phyloP scores from a whole-genome alignment of 2,113 vertebrate species.

The Eolophus roseicapilla region DNA sequence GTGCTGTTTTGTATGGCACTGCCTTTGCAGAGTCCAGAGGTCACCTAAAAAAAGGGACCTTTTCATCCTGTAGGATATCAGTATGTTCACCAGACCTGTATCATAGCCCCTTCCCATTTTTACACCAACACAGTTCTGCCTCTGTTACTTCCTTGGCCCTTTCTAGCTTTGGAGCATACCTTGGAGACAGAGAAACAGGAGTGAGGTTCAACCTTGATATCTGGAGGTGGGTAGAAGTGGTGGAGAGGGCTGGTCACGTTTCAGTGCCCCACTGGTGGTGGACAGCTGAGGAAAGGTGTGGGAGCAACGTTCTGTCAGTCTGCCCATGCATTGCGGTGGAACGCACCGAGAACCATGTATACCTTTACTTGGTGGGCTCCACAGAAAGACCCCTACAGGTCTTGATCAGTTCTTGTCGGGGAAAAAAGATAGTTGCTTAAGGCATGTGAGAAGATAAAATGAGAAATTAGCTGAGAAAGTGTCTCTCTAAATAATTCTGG shows the following conservation, averaged over 20 bases:
- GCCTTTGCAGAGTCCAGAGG: background rate
- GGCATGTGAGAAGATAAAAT: background rate
- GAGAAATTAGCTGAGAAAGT: background rate
- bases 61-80: background rate
- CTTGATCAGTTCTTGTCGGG: background rate
- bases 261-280: background rate
- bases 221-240: background rate
- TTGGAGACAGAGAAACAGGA: background rate
- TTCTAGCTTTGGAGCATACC: background rate
- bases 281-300: background rate
- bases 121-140: background rate
- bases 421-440: background rate
- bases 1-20: background rate
- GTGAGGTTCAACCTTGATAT: background rate
- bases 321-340: background rate
- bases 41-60: background rate
- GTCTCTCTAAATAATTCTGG: background rate
- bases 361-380: background rate
- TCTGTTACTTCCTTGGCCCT: background rate
- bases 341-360: fast-evolving
- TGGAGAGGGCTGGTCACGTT: background rate
- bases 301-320: background rate
- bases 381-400: background rate
- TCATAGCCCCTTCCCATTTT: background rate
- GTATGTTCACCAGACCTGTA: background rate